These are phyloP conservation scores for Spodoptera litura DNA, from an alignment of 1,140 invertebrate species.

Conservation along the genomic window DNA sequence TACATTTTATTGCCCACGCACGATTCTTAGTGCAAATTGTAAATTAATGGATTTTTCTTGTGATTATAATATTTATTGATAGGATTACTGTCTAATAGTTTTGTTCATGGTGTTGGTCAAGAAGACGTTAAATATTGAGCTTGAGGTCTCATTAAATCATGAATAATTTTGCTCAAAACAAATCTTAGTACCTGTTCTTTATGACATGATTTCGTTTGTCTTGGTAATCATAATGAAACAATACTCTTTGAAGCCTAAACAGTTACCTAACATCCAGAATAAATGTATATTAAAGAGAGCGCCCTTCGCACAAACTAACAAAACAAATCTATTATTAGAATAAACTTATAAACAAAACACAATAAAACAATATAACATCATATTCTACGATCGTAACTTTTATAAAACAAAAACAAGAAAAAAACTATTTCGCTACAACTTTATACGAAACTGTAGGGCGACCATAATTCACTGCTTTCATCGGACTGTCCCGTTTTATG, in stretches of 20 bases:
- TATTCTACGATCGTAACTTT: slow-evolving; percentile 57
- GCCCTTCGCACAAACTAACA: neutral
- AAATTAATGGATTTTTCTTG: slow-evolving; percentile 28
- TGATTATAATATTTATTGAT: neutral
- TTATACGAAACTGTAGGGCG: slow-evolving; percentile 54
- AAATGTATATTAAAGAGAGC: too few species aligned
- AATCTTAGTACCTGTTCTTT: too few species aligned
- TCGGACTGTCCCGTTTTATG: slow-evolving; percentile 20
- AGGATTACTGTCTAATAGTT: too few species aligned
- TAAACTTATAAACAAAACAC: neutral
- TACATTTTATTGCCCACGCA: slow-evolving; percentile 12
- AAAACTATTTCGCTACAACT: slow-evolving; percentile 61
- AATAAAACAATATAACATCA: slow-evolving; percentile 58
- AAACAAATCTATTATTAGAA: neutral
- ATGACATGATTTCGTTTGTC: too few species aligned
- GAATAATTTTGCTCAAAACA: too few species aligned
- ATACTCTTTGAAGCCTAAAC: too few species aligned
- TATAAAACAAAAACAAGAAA: slow-evolving; percentile 54
- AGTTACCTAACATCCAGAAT: too few species aligned
- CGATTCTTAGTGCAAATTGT: slow-evolving; percentile 12
- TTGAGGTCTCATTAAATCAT: too few species aligned
- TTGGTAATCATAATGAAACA: too few species aligned
- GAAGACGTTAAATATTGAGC: too few species aligned
- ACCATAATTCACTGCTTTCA: slow-evolving; percentile 47
- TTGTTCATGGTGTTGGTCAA: too few species aligned